Percentiles rank a stretch among this genome's conserved stretches.
These are phyloP conservation scores for Sarcophaga carnaria DNA, from an alignment of 2,888 invertebrate genomes.

Conservation along the genomic window DNA sequence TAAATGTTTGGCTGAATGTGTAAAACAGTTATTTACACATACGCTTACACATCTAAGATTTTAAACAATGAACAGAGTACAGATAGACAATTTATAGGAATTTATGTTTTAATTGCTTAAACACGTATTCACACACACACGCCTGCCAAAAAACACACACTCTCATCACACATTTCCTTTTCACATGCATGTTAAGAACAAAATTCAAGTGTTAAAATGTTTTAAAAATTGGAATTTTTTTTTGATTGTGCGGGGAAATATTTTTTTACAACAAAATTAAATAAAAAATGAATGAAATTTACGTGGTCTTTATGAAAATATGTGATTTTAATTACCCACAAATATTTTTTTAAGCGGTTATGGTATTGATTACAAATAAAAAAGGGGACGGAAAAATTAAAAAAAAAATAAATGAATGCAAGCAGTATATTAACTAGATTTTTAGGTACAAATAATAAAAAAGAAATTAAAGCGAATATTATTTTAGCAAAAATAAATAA, in stretches of 20 bases:
- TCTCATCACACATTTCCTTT: background rate
- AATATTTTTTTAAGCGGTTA: slow-evolving; percentile 18
- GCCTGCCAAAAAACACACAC: background rate
- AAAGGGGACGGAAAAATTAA: background rate
- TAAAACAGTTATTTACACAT: background rate
- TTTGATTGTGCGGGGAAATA: too few species aligned
- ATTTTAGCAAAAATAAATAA: too few species aligned
- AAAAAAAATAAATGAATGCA: too few species aligned
- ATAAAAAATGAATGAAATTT: slow-evolving; percentile 6
- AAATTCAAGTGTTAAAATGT: slow-evolving; percentile 43
- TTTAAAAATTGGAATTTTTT: slow-evolving; percentile 5
- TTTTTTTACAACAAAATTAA: background rate
- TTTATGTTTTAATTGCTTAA: slow-evolving; percentile 68
- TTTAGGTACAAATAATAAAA: too few species aligned
- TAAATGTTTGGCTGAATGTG: slow-evolving; percentile 7
- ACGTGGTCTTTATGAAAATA: slow-evolving; percentile 32
- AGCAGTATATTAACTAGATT: too few species aligned
- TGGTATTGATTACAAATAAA: slow-evolving; percentile 27
- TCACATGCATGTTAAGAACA: slow-evolving; percentile 16
- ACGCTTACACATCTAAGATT: background rate
- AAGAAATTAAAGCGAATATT: background rate
- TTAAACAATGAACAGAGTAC: background rate
- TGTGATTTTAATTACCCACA: slow-evolving; percentile 51
- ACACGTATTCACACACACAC: slow-evolving; percentile 30
- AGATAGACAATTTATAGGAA: slow-evolving; percentile 58